Percentiles rank a stretch among this genome's conserved stretches.
These are phyloP conservation scores for Nasonovia ribisnigri DNA, from an alignment of 2,888 invertebrate genomes.

Conservation along the genomic window DNA sequence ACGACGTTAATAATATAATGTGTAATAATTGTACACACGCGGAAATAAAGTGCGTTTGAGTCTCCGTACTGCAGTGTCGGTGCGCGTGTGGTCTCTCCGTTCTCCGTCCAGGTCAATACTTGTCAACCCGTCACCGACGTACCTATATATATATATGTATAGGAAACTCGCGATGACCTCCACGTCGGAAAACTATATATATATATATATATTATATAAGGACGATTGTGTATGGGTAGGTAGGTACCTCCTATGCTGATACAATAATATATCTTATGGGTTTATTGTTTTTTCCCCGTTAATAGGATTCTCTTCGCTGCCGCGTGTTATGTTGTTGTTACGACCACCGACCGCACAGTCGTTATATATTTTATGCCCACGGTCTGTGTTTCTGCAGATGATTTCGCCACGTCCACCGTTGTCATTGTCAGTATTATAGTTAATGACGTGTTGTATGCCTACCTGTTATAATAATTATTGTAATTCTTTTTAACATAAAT, in stretches of 20 bases:
- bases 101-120: slow-evolving; percentile 10
- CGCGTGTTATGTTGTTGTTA: not conserved
- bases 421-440: not conserved
- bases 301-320: not conserved
- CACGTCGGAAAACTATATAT: not conserved
- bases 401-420: not conserved
- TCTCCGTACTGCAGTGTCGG: not conserved
- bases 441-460: not conserved
- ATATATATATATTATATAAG: not conserved
- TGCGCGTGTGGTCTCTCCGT: slow-evolving; percentile 43
- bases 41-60: not conserved
- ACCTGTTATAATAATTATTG: not conserved
- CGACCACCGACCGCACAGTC: not conserved
- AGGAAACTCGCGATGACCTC: not conserved
- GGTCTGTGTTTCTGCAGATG: not conserved
- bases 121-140: slow-evolving; percentile 42
- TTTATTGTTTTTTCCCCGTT: not conserved
- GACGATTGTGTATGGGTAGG: not conserved
- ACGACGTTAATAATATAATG: slow-evolving; percentile 30
- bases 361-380: not conserved
- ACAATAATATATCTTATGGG: not conserved
- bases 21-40: not conserved
- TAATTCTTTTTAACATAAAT: not conserved
- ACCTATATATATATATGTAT: not conserved
- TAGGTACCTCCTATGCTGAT: not conserved